Evolutionary conservation across 2,113 vertebrate species (phyloP).

Genomic region (Leuciscus idus): DNA sequence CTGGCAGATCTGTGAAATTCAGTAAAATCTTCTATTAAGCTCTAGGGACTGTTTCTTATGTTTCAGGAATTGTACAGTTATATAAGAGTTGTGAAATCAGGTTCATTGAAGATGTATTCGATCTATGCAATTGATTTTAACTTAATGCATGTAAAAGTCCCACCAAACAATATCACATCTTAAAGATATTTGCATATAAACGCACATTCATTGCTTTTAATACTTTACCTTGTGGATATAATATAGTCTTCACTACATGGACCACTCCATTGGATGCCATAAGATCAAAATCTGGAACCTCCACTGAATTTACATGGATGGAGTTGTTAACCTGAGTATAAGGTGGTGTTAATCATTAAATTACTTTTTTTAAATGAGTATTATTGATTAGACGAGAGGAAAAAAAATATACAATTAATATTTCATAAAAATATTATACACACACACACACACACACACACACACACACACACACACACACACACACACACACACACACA

Average conservation of each 20-base stretch:
- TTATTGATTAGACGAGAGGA: not conserved
- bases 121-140: not conserved
- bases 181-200: not conserved
- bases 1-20: conserved; percentile 82
- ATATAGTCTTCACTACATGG: conserved; percentile 90
- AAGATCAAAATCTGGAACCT: conserved; percentile 84
- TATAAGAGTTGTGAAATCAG: not conserved
- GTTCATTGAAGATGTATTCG: not conserved
- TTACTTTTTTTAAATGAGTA: not conserved
- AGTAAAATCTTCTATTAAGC: conserved; percentile 27
- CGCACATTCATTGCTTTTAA: not conserved
- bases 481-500: too few species aligned
- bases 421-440: too few species aligned
- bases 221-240: conserved; percentile 87
- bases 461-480: too few species aligned
- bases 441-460: too few species aligned
- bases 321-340: conserved; percentile 84
- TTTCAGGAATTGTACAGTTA: conserved; percentile 17
- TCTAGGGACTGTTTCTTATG: not conserved
- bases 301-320: conserved; percentile 87
- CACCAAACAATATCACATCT: not conserved
- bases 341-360: not conserved
- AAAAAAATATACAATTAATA: too few species aligned
- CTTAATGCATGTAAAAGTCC: not conserved
- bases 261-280: conserved; percentile 96